A percentile compares a stretch with the other conserved stretches of the same genome.
These are phyloP conservation scores for Ranitomeya variabilis DNA, from an alignment of 2,113 vertebrate genomes.

Conservation along the genomic window DNA sequence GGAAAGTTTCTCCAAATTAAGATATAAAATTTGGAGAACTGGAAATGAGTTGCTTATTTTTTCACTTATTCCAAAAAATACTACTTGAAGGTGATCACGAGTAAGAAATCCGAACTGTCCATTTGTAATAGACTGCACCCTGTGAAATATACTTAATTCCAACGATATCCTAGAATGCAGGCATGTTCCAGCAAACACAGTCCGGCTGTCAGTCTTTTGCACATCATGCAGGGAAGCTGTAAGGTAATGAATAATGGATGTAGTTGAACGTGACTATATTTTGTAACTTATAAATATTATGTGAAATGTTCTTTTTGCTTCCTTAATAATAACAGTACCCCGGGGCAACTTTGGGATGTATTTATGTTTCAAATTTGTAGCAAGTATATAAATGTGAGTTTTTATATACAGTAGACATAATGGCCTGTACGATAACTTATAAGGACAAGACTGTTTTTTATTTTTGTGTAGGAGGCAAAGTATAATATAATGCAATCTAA, in stretches of 20 bases:
- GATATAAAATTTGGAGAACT: neutral
- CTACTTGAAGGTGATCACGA: neutral
- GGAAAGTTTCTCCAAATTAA: too few relatives aligned
- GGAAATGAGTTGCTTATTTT: neutral
- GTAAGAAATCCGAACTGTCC: slow-evolving; percentile 30
- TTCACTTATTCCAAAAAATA: neutral
- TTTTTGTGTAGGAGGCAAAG: neutral
- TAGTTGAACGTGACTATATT: slow-evolving; percentile 21
- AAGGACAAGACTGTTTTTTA: neutral
- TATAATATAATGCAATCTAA: neutral
- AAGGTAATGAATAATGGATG: slow-evolving; percentile 29
- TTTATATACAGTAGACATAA: neutral
- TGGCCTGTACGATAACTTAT: neutral
- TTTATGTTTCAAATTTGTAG: neutral
- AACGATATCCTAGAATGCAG: neutral
- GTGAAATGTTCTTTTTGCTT: slow-evolving; percentile 41
- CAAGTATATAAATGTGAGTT: neutral
- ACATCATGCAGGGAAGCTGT: slow-evolving; percentile 26
- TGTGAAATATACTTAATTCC: slow-evolving; percentile 45
- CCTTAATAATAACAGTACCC: slow-evolving; percentile 13
- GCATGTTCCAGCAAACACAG: slow-evolving; percentile 14
- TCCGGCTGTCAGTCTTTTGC: slow-evolving; percentile 28
- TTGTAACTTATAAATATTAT: slow-evolving; percentile 45
- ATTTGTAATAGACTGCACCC: slow-evolving; percentile 7
- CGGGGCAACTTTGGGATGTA: neutral